phyloP scores from a whole-genome alignment of 2,113 vertebrate genomes.

The Prionailurus viverrinus region DNA sequence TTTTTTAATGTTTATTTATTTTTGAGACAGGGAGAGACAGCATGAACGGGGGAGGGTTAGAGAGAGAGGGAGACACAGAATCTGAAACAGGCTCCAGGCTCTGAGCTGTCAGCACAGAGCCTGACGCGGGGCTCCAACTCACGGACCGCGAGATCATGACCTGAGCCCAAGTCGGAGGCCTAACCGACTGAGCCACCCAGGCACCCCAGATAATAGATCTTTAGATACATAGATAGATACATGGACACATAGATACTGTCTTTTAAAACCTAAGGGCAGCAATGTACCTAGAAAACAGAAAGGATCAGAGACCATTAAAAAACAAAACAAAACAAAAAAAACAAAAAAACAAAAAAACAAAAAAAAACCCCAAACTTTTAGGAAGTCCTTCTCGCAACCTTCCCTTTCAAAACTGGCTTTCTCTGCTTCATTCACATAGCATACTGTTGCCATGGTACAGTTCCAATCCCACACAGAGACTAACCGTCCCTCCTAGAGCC shows the following conservation, averaged over 20 bases:
- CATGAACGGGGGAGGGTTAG: no score
- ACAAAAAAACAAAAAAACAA: accelerated
- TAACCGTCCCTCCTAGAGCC: neutral
- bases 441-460: no score
- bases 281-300: neutral
- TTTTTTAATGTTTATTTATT: no score
- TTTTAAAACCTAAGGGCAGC: neutral
- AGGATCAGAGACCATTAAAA: neutral
- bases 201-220: neutral
- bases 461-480: neutral
- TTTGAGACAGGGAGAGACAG: no score
- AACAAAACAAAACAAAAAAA: accelerated
- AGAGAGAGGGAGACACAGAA: no score
- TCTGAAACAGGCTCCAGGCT: no score
- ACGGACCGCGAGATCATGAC: no score
- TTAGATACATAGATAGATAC: neutral
- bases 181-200: no score
- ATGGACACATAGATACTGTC: neutral
- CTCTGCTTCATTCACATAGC: neutral
- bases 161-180: no score
- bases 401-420: neutral
- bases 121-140: no score
- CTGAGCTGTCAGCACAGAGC: no score
- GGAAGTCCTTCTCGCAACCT: neutral
- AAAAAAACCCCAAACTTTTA: neutral